These are phyloP conservation scores for Oligia latruncula DNA, from an alignment of 2,888 invertebrate species.

Conservation along the genomic window DNA sequence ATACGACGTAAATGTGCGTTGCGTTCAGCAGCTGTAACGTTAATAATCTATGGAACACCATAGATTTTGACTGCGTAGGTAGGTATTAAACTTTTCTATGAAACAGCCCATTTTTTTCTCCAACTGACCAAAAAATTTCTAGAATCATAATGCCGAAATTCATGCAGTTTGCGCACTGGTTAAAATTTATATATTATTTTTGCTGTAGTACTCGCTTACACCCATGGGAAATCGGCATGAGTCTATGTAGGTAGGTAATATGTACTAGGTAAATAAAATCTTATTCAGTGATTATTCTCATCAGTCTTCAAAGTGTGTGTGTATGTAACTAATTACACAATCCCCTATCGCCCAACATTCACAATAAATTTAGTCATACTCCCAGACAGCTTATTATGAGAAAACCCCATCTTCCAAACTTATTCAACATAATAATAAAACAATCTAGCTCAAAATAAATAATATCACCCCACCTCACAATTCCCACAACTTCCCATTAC, in stretches of 20 bases:
- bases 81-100: no score
- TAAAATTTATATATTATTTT: no score
- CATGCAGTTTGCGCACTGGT: no score
- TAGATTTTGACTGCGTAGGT: no score
- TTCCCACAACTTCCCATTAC: slow-evolving; percentile 37
- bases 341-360: neutral
- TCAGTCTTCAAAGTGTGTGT: neutral
- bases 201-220: neutral
- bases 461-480: slow-evolving; percentile 3
- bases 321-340: neutral
- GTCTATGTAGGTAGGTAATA: neutral
- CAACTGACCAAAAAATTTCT: no score
- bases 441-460: neutral
- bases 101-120: no score
- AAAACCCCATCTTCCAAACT: neutral
- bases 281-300: neutral
- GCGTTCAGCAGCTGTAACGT: no score
- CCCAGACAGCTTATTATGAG: slow-evolving; percentile 16
- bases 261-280: neutral
- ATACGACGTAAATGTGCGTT: no score
- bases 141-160: no score
- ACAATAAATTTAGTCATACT: neutral
- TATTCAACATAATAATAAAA: slow-evolving; percentile 1
- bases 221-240: neutral
- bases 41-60: no score